Evolutionary conservation across 2,797 vertebrate species (phyloP), one percentile per base, ranked within the genome.

Genomic region (Adrianichthys oophorus): DNA sequence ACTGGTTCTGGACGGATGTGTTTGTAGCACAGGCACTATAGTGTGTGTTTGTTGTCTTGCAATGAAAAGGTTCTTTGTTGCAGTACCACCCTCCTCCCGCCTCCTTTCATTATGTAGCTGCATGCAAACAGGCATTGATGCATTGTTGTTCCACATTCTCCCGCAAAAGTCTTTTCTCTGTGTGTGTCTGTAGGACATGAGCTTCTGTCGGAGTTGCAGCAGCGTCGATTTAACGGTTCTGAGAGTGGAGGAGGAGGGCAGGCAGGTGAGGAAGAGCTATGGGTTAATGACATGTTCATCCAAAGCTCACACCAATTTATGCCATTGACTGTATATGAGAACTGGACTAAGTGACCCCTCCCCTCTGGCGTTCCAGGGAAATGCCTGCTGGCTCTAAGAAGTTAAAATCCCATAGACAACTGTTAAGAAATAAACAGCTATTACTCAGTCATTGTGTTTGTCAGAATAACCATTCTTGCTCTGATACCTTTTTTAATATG

Each of bases 151-250:
- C 72, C 53, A n/a, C 7, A 66, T 53, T 52, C 62, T 68, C 67
- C 74, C 13, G 26, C 15, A 45, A 6, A 44, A 4, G 12, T 24
- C 52, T 4, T 18, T 18, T 51, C 3, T 54, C 4, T 52, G 5
- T 41, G 1, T 64, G 15, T 70, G 26, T 62, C 18, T 61, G 17
- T 56, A 98, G 96, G 97, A 69, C 97, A 98, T 10, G 96, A 98
- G 90, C 79, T 99, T 59, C 89, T 98, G 18, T 98, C 96, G 0
- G 97, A 99, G 89, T 86, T 99, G 49, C 97, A 98, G 84, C 97
- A 98, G 87, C 94, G 96, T 7, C 93, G 96, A 0, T 98, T 98
- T 76, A 98, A 97, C 41, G 96, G 96, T 5, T 96, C 95, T 0
- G 97, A 98, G 40, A 96, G 94, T 37, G 63, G 48, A 0, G 93